phyloP scores from a whole-genome alignment of 2,888 invertebrate genomes.

The Ferrisia virgata region DNA sequence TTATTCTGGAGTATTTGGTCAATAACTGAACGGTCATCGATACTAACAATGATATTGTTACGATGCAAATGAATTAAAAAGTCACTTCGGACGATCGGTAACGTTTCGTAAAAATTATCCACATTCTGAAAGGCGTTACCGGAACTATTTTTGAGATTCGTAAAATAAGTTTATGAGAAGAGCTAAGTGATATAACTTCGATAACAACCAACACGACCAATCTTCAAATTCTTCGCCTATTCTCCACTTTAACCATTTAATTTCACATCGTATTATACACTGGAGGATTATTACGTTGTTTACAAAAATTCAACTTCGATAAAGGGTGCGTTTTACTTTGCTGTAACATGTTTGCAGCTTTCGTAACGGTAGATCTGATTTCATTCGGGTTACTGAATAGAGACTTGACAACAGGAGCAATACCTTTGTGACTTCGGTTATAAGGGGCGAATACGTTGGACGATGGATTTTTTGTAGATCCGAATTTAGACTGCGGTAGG shows the following conservation, averaged over 20 bases:
- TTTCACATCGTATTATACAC: slow-evolving; percentile 86
- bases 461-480: neutral
- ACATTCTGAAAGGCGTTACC: neutral
- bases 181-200: neutral
- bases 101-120: neutral
- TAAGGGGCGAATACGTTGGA: neutral
- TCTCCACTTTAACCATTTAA: too few species aligned
- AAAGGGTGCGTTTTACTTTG: slow-evolving; percentile 91
- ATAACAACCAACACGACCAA: too few species aligned
- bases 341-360: slow-evolving; percentile 74
- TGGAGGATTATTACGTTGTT: slow-evolving; percentile 72
- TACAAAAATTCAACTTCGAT: slow-evolving; percentile 72
- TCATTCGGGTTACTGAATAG: slow-evolving; percentile 45
- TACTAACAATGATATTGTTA: neutral
- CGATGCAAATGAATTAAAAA: neutral
- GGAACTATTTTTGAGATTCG: neutral
- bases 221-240: too few species aligned
- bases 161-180: neutral
- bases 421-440: slow-evolving; percentile 56
- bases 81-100: neutral
- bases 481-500: neutral
- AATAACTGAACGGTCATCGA: neutral
- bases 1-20: neutral
- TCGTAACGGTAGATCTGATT: slow-evolving; percentile 44
- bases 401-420: slow-evolving; percentile 24